Base-by-base conservation (phyloP, 2,113 vertebrate genomes). In the Lycaon pictus region DNA sequence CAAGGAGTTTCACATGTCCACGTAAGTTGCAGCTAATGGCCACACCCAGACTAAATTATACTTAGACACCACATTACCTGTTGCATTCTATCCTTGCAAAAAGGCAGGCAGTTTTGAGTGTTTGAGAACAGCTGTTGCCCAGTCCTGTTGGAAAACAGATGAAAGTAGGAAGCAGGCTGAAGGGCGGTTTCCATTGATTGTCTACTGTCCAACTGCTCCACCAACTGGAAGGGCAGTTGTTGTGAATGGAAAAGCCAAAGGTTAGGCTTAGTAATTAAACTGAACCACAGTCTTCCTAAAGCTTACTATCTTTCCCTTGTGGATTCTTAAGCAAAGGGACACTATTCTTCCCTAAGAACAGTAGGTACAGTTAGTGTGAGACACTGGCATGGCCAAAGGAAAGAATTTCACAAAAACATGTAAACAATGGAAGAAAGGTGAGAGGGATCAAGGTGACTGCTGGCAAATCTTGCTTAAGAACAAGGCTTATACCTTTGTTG, bases 21-120 rank as follows among this genome's bases (percentile, higher is more conserved):
- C 51, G 10, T 27, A 32, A 77, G 19, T 56, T 86, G 58, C 79
- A 80, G 1, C 27, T 53, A 12, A 63, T 62, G 32, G 7, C 27
- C 51, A 25, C 20, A 29, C 2, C 17, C 22, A 88, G 17, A n/a
- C 19, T 32, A 43, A 27, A 35, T 56, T 29, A 1, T 23, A 37
- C 25, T 82, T 48, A 15, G 13, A n/a, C 5, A 12, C 32, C 7
- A 1, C 1, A 1, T n/a, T 69, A 8, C 11, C 8, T 22, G 0
- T 60, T 2, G 0, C 6, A 8, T 22, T 37, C 23, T 27, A 1
- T 55, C 32, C 48, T 35, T 56, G 29, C 51, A n/a, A 7, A 23
- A 93, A 81, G 25, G 4, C 80, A n/a, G 80, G 29, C 32, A 58
- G n/a, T 25, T 55, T 37, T 0, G 0, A 8, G 9, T 17, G 27